These are phyloP conservation scores for Gallinago stenura DNA, from an alignment of 2,797 vertebrate genomes.

Conservation along the genomic window DNA sequence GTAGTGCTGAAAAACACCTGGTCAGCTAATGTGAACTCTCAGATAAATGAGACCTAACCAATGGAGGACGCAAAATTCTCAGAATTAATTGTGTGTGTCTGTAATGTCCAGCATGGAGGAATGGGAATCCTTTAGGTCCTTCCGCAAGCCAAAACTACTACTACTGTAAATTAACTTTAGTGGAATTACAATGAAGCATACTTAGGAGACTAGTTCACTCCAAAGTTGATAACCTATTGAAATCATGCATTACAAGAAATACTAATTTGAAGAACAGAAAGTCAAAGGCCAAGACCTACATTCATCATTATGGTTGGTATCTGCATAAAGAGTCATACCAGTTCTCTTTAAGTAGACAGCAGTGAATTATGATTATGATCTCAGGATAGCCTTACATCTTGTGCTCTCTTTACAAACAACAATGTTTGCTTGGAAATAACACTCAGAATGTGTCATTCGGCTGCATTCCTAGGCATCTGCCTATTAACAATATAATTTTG, in stretches of 20 bases:
- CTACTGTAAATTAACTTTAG: neutral
- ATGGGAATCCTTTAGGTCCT: neutral
- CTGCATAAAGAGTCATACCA: neutral
- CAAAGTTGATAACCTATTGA: neutral
- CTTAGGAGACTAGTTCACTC: neutral
- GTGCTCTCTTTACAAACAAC: neutral
- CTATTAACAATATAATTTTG: slow-evolving; percentile 18
- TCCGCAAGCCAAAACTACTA: neutral
- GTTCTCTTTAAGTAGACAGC: neutral
- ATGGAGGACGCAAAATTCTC: neutral
- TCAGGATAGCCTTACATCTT: neutral
- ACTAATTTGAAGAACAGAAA: neutral
- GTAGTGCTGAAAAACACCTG: neutral
- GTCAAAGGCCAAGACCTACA: neutral
- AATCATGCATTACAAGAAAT: neutral
- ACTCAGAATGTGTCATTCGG: neutral
- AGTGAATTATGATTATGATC: neutral
- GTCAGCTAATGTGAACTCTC: neutral
- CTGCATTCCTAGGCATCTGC: neutral
- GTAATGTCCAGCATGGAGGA: neutral
- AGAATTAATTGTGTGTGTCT: neutral
- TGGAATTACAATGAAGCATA: neutral
- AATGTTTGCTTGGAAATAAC: neutral
- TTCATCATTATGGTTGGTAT: neutral
- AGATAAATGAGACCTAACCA: neutral